phyloP scores from a whole-genome alignment of 2,797 vertebrate species.

The Hippopotamyrus pictus region DNA sequence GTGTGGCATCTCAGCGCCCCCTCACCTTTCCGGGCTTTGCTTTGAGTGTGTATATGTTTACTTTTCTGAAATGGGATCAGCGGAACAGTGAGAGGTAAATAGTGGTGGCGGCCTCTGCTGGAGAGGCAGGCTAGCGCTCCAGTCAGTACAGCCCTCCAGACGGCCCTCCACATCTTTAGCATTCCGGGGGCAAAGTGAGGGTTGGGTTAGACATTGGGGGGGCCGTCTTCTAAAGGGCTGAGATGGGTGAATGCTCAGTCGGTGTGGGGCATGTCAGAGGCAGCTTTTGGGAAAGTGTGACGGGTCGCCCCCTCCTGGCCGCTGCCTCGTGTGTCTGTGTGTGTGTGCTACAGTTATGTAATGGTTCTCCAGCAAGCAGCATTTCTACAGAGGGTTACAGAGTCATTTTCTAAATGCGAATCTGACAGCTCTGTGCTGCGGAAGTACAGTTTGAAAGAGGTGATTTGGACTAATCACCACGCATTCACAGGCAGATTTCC shows the following conservation, averaged over 20 bases:
- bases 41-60: neutral
- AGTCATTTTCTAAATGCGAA: conserved; percentile 13
- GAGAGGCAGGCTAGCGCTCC: neutral
- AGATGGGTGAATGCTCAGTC: neutral
- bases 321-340: conserved; percentile 13
- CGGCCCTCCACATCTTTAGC: neutral
- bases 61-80: neutral
- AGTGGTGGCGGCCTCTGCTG: neutral
- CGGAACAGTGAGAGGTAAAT: neutral
- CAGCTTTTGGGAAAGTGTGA: neutral
- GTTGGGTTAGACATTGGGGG: neutral
- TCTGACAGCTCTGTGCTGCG: neutral
- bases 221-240: too few relatives aligned
- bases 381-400: neutral
- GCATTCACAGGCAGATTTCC: conserved; percentile 7
- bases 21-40: neutral
- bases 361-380: neutral
- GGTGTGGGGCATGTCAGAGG: neutral
- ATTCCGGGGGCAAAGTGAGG: neutral
- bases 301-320: conserved; percentile 36
- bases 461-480: conserved; percentile 5
- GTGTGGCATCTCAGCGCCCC: neutral
- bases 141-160: neutral
- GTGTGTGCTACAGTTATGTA: neutral
- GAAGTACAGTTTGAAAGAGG: neutral